Conservation (phyloP, 2,797 vertebrate genomes). For the Pyrrhura leucotis region DNA sequence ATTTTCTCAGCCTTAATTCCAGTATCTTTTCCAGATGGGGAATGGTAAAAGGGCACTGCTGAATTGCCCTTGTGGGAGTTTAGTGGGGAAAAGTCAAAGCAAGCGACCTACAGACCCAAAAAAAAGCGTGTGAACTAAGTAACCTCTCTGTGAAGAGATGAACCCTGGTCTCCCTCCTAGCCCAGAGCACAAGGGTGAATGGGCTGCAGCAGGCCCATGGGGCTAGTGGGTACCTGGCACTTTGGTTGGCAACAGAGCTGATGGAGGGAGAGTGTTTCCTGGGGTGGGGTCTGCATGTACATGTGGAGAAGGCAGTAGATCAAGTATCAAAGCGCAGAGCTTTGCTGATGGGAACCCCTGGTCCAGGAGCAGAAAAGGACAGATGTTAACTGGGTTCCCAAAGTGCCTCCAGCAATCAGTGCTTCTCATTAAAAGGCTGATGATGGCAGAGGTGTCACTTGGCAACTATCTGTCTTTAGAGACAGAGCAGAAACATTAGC, state of each 20-base stretch:
- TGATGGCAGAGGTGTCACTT: neutral
- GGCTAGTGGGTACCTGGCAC: rapidly evolving
- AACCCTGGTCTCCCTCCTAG: neutral
- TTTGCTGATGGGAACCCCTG: neutral
- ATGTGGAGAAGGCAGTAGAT: neutral
- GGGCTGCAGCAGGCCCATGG: neutral
- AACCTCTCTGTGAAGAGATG: neutral
- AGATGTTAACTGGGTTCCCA: neutral
- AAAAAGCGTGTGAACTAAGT: neutral
- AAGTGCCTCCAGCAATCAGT: neutral
- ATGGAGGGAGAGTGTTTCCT: neutral
- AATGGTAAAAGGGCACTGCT: neutral
- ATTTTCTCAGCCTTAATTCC: neutral
- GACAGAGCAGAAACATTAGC: neutral
- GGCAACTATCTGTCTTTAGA: neutral
- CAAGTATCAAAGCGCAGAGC: neutral
- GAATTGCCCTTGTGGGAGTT: neutral
- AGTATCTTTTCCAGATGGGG: neutral
- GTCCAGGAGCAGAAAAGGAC: neutral
- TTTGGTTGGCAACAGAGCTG: neutral
- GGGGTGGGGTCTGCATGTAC: rapidly evolving
- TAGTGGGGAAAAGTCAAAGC: neutral
- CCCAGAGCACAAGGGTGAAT: rapidly evolving
- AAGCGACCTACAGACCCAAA: neutral
- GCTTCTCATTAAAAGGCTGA: neutral